A percentile compares a stretch with the other conserved stretches of the same genome.
Conservation (phyloP, 2,797 vertebrate species). For the Labroides dimidiatus region DNA sequence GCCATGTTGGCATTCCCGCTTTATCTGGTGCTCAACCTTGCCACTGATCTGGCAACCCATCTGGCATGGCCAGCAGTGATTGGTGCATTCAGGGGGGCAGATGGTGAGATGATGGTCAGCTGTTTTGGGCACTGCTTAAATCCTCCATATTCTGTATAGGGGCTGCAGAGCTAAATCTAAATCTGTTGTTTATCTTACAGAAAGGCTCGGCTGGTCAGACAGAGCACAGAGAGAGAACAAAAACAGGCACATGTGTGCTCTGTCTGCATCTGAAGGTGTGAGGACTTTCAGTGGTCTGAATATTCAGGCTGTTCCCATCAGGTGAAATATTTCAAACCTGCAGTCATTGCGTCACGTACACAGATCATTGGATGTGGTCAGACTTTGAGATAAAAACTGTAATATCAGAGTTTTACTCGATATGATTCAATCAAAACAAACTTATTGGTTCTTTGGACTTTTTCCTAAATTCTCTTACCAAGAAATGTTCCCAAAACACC, state of each 20-base stretch:
- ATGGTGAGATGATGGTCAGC: conserved; percentile 59
- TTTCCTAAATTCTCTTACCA: too few relatives aligned
- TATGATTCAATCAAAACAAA: too few relatives aligned
- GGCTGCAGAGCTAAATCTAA: conserved; percentile 42
- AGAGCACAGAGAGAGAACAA: not conserved
- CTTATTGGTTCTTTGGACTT: too few relatives aligned
- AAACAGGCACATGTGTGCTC: not conserved
- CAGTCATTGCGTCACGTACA: too few relatives aligned
- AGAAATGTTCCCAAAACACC: too few relatives aligned
- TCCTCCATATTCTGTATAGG: conserved; percentile 40
- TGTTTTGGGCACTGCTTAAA: conserved; percentile 53
- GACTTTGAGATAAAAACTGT: too few relatives aligned
- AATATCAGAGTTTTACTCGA: too few relatives aligned
- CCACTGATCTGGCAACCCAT: conserved; percentile 72
- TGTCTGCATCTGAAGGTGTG: not conserved
- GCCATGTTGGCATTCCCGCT: conserved; percentile 37
- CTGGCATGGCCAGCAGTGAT: conserved; percentile 62
- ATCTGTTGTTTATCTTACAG: conserved; percentile 32
- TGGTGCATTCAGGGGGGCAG: conserved; percentile 52
- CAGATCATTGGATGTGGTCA: too few relatives aligned
- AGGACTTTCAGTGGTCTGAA: too few relatives aligned
- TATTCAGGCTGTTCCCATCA: too few relatives aligned
- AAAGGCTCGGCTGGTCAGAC: not conserved
- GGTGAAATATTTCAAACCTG: too few relatives aligned
- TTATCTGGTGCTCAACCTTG: conserved; percentile 55